phyloP scores from a whole-genome alignment of 2,113 vertebrate genomes.

The Macroglossus sobrinus region DNA sequence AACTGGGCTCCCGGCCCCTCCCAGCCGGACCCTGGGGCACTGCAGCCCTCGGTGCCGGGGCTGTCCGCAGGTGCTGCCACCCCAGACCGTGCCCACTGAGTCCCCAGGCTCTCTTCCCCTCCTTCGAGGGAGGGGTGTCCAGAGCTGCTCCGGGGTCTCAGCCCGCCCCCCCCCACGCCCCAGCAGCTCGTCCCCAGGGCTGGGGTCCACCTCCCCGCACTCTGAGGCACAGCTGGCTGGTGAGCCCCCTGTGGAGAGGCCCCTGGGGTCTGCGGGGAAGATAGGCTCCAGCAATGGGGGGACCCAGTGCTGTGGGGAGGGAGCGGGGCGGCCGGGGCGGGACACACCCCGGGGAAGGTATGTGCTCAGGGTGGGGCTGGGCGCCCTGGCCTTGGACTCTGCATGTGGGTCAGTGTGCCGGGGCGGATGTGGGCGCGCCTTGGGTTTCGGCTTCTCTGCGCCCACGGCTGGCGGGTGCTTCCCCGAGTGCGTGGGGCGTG shows the following conservation, averaged over 20 bases:
- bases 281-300: background rate
- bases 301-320: background rate
- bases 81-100: background rate
- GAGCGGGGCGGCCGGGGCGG: background rate
- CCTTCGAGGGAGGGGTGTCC: background rate
- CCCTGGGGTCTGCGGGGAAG: background rate
- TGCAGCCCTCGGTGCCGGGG: background rate
- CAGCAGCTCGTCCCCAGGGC: background rate
- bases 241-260: background rate
- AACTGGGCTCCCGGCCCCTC: background rate
- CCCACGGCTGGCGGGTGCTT: background rate
- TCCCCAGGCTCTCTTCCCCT: background rate
- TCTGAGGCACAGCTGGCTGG: background rate
- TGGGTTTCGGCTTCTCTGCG: background rate
- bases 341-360: constrained; percentile 53
- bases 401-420: background rate
- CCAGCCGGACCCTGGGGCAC: background rate
- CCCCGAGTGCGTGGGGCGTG: background rate
- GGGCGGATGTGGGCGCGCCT: background rate
- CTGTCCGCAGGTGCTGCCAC: background rate
- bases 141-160: background rate
- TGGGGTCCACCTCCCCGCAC: background rate
- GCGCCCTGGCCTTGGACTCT: constrained; percentile 46
- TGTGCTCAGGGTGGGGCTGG: constrained; percentile 23
- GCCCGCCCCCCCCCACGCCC: background rate